Conservation (phyloP, 64 coral and sea anemone genomes). For the Porites lutea region DNA sequence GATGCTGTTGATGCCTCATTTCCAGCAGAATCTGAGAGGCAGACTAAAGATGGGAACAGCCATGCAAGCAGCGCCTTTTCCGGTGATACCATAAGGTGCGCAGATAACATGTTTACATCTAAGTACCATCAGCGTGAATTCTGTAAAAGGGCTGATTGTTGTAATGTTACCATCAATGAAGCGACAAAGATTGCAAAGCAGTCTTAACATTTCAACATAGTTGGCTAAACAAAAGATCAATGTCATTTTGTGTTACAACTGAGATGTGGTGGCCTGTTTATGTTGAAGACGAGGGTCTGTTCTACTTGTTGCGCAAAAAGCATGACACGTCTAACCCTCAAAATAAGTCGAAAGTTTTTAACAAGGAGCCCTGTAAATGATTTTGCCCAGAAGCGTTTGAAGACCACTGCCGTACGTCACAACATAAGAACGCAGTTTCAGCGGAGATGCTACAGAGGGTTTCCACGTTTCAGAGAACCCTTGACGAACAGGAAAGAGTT, state of each 20-base stretch:
- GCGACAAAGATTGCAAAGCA: neutral
- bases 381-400: neutral
- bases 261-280: slow-evolving; percentile 25
- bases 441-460: slow-evolving; percentile 14
- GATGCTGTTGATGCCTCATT: too few relatives aligned
- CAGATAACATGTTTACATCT: neutral
- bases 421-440: neutral
- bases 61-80: neutral
- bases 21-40: too few relatives aligned
- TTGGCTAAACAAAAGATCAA: neutral
- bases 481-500: slow-evolving; percentile 1
- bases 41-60: too few relatives aligned
- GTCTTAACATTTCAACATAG: neutral
- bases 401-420: slow-evolving; percentile 5
- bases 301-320: neutral
- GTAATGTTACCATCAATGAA: neutral
- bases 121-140: slow-evolving; percentile 5
- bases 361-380: slow-evolving; percentile 15
- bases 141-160: neutral
- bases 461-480: slow-evolving; percentile 11
- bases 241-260: neutral
- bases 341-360: slow-evolving; percentile 21
- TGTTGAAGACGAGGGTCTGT: neutral
- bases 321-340: slow-evolving; percentile 21
- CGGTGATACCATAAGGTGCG: neutral